Base-by-base conservation (phyloP, 2,797 vertebrate genomes). In the Cossypha caffra region DNA sequence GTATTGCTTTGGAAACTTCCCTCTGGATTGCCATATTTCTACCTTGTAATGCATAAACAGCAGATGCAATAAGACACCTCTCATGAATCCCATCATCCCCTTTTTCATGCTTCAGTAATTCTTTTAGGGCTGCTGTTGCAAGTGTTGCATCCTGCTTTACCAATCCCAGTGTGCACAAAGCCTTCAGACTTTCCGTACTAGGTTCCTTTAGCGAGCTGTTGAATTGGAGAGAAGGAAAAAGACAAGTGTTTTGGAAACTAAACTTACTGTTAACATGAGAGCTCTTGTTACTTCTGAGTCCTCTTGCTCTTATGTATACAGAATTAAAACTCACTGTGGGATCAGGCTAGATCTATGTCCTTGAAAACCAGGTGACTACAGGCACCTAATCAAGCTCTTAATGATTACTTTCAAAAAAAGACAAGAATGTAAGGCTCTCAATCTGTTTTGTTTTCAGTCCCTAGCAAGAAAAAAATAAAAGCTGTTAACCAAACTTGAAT, bases 171-270 rank as follows among this genome's bases (percentile, higher is more conserved):
- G 99, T 98, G 90, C 99, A 99, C 20, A 99, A 97, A 92, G 99
- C 98, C 93, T 98, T 98, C 95, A 99, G 98, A 81, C 99, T 99
- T 98, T 99, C 99, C 1, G 82, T 76, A 80, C 98, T 97, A 11
- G 99, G 98, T 92, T 99, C 99, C 95, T 99, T 99, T 88, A 99
- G 97, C 82, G 99, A 99, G 95, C 99, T 99, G 92, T 48, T 95
- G 91, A 75, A 82, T 43, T 33, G 86, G n/a, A 73, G 20, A n/a
- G 38, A 93, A 11, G 20, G 43, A 63, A 79, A 40, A 24, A 77
- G 35, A 82, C 3, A 16, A 10, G 3, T 31, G 29, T 33, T 82
- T 62, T 59, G 11, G 13, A 80, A 71, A 52, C 55, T 50, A 63
- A 77, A 63, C 7, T 38, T 23, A 55, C 10, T 51, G n/a, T 52